Evolutionary conservation across 2,888 invertebrate species (phyloP).

Genomic region (Formica aserva): DNA sequence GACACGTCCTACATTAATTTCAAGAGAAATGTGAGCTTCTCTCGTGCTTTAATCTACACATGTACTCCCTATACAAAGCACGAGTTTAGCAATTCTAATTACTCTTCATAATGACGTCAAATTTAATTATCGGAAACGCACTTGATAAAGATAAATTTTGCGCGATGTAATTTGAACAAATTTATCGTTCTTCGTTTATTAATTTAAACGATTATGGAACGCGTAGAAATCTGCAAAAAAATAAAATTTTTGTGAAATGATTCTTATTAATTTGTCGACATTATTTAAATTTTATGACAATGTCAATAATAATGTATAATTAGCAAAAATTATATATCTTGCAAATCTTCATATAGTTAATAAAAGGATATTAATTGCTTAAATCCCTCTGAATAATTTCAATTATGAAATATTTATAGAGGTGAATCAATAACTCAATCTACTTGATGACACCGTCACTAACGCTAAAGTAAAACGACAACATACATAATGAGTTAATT

Average conservation of each 20-base stretch:
- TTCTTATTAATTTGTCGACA: not conserved
- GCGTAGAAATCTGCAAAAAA: not conserved
- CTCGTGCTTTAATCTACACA: not conserved
- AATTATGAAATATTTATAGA: not conserved
- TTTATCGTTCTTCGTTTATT: not conserved
- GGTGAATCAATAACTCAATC: not conserved
- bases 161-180: not conserved
- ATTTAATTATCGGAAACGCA: constrained; percentile 1
- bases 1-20: constrained; percentile 19
- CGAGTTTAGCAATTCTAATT: constrained; percentile 6
- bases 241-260: not conserved
- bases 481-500: not conserved
- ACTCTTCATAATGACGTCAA: not conserved
- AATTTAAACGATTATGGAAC: not conserved
- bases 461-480: not conserved
- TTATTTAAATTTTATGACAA: constrained; percentile 11
- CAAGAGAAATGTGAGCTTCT: not conserved
- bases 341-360: not conserved
- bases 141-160: not conserved
- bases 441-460: not conserved
- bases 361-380: not conserved
- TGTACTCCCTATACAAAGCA: not conserved
- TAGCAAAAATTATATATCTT: not conserved
- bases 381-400: not conserved
- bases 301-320: not conserved